These are phyloP conservation scores for Xenopus borealis DNA, from an alignment of 2,113 vertebrate species.

Conservation along the genomic window DNA sequence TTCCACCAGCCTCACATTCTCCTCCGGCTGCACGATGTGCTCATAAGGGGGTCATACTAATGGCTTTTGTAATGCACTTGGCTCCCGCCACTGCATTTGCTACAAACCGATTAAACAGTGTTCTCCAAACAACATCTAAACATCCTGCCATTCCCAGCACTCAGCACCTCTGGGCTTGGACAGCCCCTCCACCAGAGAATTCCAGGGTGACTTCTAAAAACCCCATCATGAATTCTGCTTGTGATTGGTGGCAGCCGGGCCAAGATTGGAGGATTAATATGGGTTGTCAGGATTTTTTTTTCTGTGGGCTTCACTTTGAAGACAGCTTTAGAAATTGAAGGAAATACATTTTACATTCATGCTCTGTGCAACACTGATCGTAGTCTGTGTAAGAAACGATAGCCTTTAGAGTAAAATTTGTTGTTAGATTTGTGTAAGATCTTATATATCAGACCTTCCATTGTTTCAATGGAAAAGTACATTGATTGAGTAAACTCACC, in stretches of 20 bases:
- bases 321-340: neutral
- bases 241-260: conserved; percentile 6
- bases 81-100: conserved; percentile 30
- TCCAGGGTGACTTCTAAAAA: conserved; percentile 14
- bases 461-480: too few relatives aligned
- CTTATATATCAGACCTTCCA: too few relatives aligned
- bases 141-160: conserved; percentile 42
- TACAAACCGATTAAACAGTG: conserved; percentile 34
- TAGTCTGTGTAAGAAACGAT: too few relatives aligned
- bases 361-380: too few relatives aligned
- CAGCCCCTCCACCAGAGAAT: neutral
- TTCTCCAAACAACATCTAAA: conserved; percentile 39
- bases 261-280: neutral
- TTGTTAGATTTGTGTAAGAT: too few relatives aligned
- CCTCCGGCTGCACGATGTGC: conserved; percentile 28
- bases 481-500: too few relatives aligned
- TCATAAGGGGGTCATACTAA: conserved; percentile 40
- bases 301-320: neutral
- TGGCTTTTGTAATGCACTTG: conserved; percentile 46
- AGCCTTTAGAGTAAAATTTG: too few relatives aligned
- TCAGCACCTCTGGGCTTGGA: conserved; percentile 27
- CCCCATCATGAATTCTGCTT: neutral
- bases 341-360: too few relatives aligned
- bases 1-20: conserved; percentile 23
- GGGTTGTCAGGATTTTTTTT: neutral